Conservation (phyloP, 2,888 invertebrate species). For the Melanostoma mellinum region DNA sequence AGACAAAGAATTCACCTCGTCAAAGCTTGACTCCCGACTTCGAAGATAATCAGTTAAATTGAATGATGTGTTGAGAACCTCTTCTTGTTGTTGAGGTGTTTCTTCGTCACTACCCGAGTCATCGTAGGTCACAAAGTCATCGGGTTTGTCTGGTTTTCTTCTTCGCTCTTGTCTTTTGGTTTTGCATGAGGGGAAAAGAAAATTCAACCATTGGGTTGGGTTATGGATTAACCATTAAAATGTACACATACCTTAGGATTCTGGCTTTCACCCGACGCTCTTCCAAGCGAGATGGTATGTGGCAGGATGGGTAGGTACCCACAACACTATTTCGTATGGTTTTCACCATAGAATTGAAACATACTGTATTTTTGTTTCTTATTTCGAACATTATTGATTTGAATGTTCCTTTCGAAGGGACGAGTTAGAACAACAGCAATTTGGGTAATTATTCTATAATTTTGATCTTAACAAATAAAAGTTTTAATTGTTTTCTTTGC, state of each 20-base stretch:
- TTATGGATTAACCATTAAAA: background rate
- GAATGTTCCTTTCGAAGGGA: background rate
- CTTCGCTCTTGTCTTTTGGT: conserved; percentile 86
- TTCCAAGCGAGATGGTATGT: conserved; percentile 87
- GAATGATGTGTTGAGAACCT: conserved; percentile 89
- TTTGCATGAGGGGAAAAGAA: background rate
- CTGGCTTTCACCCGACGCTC: conserved; percentile 87
- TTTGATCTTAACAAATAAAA: conserved; percentile 8
- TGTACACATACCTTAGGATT: conserved; percentile 76
- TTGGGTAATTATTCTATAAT: conserved; percentile 4
- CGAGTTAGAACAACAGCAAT: conserved; percentile 9
- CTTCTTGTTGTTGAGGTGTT: conserved; percentile 87
- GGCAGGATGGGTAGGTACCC: conserved; percentile 90
- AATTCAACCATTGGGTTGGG: background rate
- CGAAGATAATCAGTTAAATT: conserved; percentile 93
- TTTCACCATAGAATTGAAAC: conserved; percentile 81
- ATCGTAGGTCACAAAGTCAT: conserved; percentile 94
- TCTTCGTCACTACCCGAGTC: conserved; percentile 94
- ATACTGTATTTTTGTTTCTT: conserved; percentile 74
- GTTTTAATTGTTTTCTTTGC: conserved; percentile 22
- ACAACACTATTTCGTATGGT: conserved; percentile 83
- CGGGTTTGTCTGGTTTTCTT: conserved; percentile 92
- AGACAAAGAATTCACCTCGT: conserved; percentile 83
- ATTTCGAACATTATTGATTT: conserved; percentile 75
- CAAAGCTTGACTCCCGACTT: conserved; percentile 88